These are phyloP conservation scores for Neogale vison DNA, from an alignment of 2,113 vertebrate species.

Conservation along the genomic window DNA sequence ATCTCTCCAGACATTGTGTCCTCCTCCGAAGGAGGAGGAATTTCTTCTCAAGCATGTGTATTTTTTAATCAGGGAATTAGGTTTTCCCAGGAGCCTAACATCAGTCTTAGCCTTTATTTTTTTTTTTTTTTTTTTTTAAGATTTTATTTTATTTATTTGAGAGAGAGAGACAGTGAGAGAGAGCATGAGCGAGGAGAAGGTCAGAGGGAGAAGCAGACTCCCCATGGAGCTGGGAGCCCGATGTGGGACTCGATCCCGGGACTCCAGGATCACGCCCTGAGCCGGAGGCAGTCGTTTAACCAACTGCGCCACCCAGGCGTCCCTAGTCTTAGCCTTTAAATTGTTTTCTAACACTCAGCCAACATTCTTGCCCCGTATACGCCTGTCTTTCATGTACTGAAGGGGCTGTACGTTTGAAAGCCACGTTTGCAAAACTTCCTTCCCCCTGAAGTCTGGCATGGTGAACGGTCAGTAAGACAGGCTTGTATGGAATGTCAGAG, in stretches of 20 bases:
- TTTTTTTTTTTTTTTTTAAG: too few relatives aligned
- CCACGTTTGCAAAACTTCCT: neutral
- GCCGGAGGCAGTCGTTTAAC: too few relatives aligned
- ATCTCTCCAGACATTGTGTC: rapidly evolving
- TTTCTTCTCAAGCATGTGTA: neutral
- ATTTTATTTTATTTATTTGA: too few relatives aligned
- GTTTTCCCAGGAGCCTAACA: neutral
- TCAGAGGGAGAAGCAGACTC: too few relatives aligned
- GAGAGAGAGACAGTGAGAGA: too few relatives aligned
- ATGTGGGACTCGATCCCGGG: too few relatives aligned
- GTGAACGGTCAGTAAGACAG: neutral
- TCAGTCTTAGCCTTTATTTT: too few relatives aligned
- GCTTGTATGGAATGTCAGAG: rapidly evolving
- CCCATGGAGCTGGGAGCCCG: too few relatives aligned
- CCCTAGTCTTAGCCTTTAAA: too few relatives aligned
- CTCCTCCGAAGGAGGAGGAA: neutral
- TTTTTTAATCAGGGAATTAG: neutral
- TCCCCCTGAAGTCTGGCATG: neutral
- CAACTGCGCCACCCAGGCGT: too few relatives aligned
- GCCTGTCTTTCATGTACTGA: rapidly evolving
- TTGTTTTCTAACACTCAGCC: neutral
- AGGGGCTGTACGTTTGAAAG: neutral
- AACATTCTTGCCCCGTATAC: rapidly evolving
- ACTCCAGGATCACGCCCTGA: too few relatives aligned
- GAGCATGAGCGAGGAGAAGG: too few relatives aligned